Percentiles rank a stretch among this genome's conserved stretches.
phyloP scores from a whole-genome alignment of 30 jellyfish, hydroid and myxozoan genomes.

The Chrysaora quinquecirrha region DNA sequence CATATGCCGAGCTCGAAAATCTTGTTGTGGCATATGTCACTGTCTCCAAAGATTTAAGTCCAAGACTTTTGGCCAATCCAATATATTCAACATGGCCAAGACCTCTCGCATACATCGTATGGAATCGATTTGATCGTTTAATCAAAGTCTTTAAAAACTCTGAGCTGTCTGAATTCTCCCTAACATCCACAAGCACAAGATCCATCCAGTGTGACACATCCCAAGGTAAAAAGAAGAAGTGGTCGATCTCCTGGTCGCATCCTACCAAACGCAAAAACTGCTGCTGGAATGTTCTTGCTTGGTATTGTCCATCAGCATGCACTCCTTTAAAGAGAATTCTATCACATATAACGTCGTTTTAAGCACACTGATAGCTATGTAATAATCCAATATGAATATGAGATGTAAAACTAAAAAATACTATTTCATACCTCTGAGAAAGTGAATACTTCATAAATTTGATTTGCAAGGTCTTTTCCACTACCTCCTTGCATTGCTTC shows the following conservation, averaged over 20 bases:
- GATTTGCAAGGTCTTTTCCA: conserved; percentile 20
- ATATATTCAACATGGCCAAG: conserved; percentile 28
- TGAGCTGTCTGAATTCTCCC: conserved; percentile 16
- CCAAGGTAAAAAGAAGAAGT: conserved; percentile 33
- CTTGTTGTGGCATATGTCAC: conserved; percentile 48
- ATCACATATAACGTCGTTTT: conserved; percentile 13
- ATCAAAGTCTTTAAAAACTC: conserved; percentile 14
- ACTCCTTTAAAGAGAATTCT: conserved; percentile 23
- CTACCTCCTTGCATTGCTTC: conserved; percentile 21
- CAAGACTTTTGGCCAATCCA: conserved; percentile 46
- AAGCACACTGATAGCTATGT: neutral
- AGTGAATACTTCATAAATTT: conserved; percentile 15
- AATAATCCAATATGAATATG: conserved; percentile 5
- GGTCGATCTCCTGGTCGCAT: conserved; percentile 28
- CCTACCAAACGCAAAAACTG: conserved; percentile 5
- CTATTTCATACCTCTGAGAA: conserved; percentile 15
- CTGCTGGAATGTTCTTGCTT: conserved; percentile 37
- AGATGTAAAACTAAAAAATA: conserved; percentile 14
- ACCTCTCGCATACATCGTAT: conserved; percentile 32
- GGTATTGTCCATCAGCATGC: conserved; percentile 64
- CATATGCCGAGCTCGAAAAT: conserved; percentile 41
- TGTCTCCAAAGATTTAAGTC: conserved; percentile 33
- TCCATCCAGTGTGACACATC: conserved; percentile 62
- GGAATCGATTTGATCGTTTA: conserved; percentile 22
- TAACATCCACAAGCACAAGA: conserved; percentile 28